phyloP scores from a whole-genome alignment of 1,140 invertebrate species.

The Scaptodrosophila lebanonensis region DNA sequence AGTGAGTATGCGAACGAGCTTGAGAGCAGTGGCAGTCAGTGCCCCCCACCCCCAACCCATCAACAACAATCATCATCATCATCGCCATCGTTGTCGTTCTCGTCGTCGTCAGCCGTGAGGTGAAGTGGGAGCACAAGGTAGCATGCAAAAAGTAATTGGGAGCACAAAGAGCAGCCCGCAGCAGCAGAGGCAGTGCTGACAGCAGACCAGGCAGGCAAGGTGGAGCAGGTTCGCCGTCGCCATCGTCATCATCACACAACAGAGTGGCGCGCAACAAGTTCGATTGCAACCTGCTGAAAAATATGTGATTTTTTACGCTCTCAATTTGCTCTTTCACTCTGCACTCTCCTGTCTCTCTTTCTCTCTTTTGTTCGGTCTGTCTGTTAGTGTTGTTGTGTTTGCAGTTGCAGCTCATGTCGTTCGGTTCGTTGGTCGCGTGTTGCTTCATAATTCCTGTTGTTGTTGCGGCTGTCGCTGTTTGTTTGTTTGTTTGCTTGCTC shows the following conservation, averaged over 20 bases:
- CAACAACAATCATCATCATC: too few species aligned
- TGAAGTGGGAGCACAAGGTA: slow-evolving; percentile 69
- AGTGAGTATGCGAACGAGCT: slow-evolving; percentile 13
- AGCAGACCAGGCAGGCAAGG: too few species aligned
- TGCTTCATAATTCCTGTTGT: slow-evolving; percentile 48
- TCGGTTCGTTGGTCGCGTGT: slow-evolving; percentile 49
- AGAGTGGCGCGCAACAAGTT: slow-evolving; percentile 65
- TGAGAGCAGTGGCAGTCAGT: too few species aligned
- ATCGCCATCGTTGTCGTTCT: too few species aligned
- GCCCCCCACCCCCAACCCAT: too few species aligned
- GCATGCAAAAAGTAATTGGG: slow-evolving; percentile 72
- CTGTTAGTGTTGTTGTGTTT: slow-evolving; percentile 35
- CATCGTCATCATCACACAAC: slow-evolving; percentile 42
- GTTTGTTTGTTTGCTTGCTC: slow-evolving; percentile 53
- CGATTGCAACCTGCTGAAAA: slow-evolving; percentile 62
- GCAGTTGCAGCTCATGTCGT: slow-evolving; percentile 33
- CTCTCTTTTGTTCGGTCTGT: background rate
- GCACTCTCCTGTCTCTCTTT: background rate
- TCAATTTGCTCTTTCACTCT: slow-evolving; percentile 16
- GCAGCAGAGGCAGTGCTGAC: slow-evolving; percentile 19
- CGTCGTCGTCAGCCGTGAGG: too few species aligned
- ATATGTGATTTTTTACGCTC: slow-evolving; percentile 3
- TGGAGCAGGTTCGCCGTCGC: slow-evolving; percentile 2
- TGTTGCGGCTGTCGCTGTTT: too few species aligned
- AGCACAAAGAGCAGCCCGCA: slow-evolving; percentile 62